These are phyloP conservation scores for Meandrusa payeni DNA, from an alignment of 2,888 invertebrate species.

Conservation along the genomic window DNA sequence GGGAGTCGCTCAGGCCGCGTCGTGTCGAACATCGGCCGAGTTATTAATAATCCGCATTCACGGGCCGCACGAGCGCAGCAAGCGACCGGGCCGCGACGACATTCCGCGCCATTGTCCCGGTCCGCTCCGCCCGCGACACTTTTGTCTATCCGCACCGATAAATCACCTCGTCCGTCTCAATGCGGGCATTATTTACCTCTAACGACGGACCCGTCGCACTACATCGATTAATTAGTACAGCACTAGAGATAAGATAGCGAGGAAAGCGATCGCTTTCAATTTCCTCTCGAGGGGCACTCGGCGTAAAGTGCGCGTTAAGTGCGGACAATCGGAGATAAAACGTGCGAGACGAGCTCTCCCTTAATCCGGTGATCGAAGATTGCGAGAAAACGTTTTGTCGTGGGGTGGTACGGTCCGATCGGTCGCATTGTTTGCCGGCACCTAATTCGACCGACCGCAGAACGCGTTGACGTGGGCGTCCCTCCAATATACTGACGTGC, in stretches of 20 bases:
- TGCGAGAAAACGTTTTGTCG: constrained; percentile 80
- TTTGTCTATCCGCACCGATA: constrained; percentile 78
- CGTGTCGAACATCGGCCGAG: constrained; percentile 53
- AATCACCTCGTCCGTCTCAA: constrained; percentile 70
- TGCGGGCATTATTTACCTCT: constrained; percentile 72
- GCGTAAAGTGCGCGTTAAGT: constrained; percentile 79
- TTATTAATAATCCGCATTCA: constrained; percentile 80
- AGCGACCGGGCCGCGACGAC: constrained; percentile 68
- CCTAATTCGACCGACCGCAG: constrained; percentile 74
- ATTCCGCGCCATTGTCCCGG: constrained; percentile 74
- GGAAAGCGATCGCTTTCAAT: constrained; percentile 80
- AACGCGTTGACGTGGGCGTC: constrained; percentile 58
- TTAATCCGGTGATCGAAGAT: constrained; percentile 81
- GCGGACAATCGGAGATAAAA: constrained; percentile 81
- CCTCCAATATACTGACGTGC: constrained; percentile 57
- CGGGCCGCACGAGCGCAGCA: constrained; percentile 69
- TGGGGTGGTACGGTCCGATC: constrained; percentile 70
- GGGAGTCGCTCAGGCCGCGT: constrained; percentile 45
- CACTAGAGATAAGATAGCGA: constrained; percentile 77
- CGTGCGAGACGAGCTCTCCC: constrained; percentile 77
- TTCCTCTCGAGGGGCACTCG: constrained; percentile 78
- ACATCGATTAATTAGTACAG: constrained; percentile 79
- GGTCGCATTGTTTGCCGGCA: constrained; percentile 67
- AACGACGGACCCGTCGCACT: constrained; percentile 63
- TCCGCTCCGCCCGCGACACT: constrained; percentile 75